Conservation (phyloP, 2,888 invertebrate species). For the Onthophagus sagittarius region DNA sequence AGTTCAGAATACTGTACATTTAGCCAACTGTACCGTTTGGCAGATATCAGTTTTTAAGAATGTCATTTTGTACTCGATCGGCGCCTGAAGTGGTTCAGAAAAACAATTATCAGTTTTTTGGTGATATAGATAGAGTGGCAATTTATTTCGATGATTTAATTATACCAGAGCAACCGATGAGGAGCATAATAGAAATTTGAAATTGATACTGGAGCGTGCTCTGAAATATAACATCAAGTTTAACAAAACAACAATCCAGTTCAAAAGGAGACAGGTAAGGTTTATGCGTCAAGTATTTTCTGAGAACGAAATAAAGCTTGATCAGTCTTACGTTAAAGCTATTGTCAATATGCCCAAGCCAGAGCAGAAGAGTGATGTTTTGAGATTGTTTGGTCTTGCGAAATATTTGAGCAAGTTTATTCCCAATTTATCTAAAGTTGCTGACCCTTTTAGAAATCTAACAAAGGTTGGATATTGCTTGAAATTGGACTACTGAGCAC, state of each 20-base stretch:
- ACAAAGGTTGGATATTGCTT: constrained; percentile 31
- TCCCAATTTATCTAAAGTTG: too few relatives aligned
- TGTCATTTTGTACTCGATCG: too few relatives aligned
- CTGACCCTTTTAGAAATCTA: constrained; percentile 27
- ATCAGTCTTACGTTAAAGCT: constrained; percentile 26
- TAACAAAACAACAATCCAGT: constrained; percentile 35
- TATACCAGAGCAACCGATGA: constrained; percentile 12
- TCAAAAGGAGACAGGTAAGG: constrained; percentile 30
- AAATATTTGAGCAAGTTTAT: too few relatives aligned
- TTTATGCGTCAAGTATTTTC: constrained; percentile 32
- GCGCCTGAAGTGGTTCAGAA: too few relatives aligned
- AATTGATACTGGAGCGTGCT: constrained; percentile 22
- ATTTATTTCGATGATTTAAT: constrained; percentile 19
- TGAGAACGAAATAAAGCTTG: constrained; percentile 26
- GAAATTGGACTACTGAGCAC: constrained; percentile 27
- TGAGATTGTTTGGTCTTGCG: too few relatives aligned
- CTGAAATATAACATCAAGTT: constrained; percentile 35
- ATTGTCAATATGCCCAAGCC: constrained; percentile 26
- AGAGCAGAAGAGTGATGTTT: too few relatives aligned
- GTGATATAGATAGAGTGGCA: too few relatives aligned
- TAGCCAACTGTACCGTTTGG: too few relatives aligned
- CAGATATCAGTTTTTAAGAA: too few relatives aligned
- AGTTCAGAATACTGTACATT: too few relatives aligned
- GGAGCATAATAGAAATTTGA: constrained; percentile 15
- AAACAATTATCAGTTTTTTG: too few relatives aligned